Evolutionary conservation across 1,140 invertebrate genomes (phyloP).

Genomic region (Pseudachorutes palmiensis): DNA sequence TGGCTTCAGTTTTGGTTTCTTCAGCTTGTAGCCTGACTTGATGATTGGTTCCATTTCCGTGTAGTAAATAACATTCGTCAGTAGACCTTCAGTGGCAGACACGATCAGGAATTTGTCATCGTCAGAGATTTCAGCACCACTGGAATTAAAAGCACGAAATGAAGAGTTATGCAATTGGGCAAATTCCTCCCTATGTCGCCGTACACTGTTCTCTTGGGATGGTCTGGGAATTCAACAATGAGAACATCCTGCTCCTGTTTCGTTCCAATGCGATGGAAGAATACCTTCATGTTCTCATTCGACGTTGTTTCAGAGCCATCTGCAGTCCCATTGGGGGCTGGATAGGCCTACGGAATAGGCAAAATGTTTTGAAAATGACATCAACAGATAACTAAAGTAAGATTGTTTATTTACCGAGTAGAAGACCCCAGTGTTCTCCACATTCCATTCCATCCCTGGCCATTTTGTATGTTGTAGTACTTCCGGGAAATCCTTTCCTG

Average conservation of each 20-base stretch:
- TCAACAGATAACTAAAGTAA: not conserved
- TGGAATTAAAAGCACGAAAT: not conserved
- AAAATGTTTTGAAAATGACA: not conserved
- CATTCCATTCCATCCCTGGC: conserved; percentile 83
- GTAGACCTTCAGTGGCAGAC: not conserved
- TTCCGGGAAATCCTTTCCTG: conserved; percentile 79
- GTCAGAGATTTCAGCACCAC: conserved; percentile 5
- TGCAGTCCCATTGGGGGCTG: conserved; percentile 63
- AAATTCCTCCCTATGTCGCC: conserved; percentile 28
- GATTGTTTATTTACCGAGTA: conserved; percentile 54
- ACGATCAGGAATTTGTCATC: conserved; percentile 14
- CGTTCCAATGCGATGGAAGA: conserved; percentile 81
- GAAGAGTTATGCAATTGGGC: not conserved
- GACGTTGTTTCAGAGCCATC: conserved; percentile 93
- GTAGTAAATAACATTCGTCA: conserved; percentile 5
- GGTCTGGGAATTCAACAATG: conserved; percentile 80
- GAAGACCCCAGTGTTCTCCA: conserved; percentile 89
- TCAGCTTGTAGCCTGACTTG: not conserved
- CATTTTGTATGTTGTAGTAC: conserved; percentile 84
- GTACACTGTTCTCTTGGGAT: conserved; percentile 84
- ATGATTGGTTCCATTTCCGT: conserved; percentile 7
- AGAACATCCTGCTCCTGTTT: conserved; percentile 78
- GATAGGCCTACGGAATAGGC: conserved; percentile 48
- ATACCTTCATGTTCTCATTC: conserved; percentile 73
- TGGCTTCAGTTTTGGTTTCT: conserved; percentile 1